Base-by-base conservation (phyloP, 2,113 vertebrate species). In the Eupsittula cactorum region DNA sequence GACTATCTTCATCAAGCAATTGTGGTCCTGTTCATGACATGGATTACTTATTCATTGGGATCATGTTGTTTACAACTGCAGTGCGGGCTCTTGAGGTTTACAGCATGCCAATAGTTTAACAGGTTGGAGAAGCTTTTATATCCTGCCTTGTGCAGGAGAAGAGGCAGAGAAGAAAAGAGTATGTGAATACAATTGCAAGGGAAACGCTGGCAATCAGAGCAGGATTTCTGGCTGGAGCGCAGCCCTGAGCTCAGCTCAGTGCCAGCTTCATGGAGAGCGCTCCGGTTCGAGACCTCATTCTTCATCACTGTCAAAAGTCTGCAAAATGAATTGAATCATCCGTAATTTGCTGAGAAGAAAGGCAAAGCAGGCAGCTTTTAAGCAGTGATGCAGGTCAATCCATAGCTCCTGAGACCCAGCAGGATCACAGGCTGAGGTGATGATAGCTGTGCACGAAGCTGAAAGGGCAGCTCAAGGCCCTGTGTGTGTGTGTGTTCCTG, bases 401-500 rank as follows among this genome's bases (percentile, higher is more conserved):
- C 52, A 7, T 23, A 21, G 78, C n/a, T 44, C 3, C 28, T 11
- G 57, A n/a, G 67, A 74, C 20, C 18, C 10, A 12, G 31, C 42
- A 59, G 71, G 75, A 41, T 35, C 15, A 42, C 37, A 52, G 88
- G 69, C 57, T 70, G 69, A 24, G 18, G 74, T 2, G 1, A 12
- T 2, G 60, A n/a, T 6, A 33, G 70, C 75, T 23, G 46, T 1
- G 8, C 37, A 8, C 1, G 28, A 18, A 53, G 71, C 55, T 78
- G 50, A 39, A 42, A 67, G 50, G 78, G 82, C 74, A 92, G 60
- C 70, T 52, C 46, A 6, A 27, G 67, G 42, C 11, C 15, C 19
- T 0, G 0, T 4, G 31, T 20, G 1, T 4, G 28, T 19, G 24
- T 10, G 11, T 2, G 1, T 9, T 69, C n/a, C 73, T 53, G 55